phyloP scores from a whole-genome alignment of 1,140 invertebrate genomes.

The Tetranychus urticae region DNA sequence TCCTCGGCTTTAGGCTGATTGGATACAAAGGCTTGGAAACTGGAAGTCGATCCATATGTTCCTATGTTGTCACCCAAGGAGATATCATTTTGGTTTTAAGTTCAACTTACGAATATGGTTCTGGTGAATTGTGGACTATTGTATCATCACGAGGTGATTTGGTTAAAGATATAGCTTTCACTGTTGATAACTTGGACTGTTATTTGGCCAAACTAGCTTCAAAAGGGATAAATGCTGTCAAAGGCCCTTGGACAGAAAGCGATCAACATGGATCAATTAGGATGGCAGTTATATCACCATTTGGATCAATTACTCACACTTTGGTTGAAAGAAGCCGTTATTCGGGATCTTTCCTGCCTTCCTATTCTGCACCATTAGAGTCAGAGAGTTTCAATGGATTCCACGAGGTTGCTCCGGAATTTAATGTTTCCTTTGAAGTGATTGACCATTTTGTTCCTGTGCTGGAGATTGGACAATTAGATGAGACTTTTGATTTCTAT shows the following conservation, averaged over 20 bases:
- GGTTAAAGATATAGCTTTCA: slow-evolving; percentile 84
- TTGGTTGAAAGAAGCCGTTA: slow-evolving; percentile 71
- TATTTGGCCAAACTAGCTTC: not conserved
- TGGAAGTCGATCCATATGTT: slow-evolving; percentile 54
- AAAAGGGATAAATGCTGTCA: not conserved
- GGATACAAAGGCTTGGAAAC: slow-evolving; percentile 89
- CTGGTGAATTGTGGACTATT: slow-evolving; percentile 37
- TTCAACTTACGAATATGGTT: slow-evolving; percentile 23
- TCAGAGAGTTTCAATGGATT: slow-evolving; percentile 16
- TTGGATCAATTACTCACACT: slow-evolving; percentile 88
- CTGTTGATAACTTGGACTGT: slow-evolving; percentile 70
- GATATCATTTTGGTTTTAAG: slow-evolving; percentile 82
- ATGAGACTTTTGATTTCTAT: slow-evolving; percentile 77
- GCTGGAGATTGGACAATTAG: slow-evolving; percentile 42
- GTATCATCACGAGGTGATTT: slow-evolving; percentile 71
- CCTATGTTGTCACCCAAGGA: slow-evolving; percentile 76
- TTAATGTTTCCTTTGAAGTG: slow-evolving; percentile 36
- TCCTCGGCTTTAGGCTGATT: slow-evolving; percentile 75
- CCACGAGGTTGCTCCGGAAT: slow-evolving; percentile 18
- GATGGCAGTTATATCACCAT: slow-evolving; percentile 76
- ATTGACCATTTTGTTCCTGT: slow-evolving; percentile 94
- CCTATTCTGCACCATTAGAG: slow-evolving; percentile 37
- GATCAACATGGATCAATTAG: slow-evolving; percentile 27
- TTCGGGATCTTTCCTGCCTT: slow-evolving; percentile 61
- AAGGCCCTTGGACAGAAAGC: slow-evolving; percentile 3